Base-by-base conservation (phyloP, 2,797 vertebrate species). In the Craterocephalus amniculus region DNA sequence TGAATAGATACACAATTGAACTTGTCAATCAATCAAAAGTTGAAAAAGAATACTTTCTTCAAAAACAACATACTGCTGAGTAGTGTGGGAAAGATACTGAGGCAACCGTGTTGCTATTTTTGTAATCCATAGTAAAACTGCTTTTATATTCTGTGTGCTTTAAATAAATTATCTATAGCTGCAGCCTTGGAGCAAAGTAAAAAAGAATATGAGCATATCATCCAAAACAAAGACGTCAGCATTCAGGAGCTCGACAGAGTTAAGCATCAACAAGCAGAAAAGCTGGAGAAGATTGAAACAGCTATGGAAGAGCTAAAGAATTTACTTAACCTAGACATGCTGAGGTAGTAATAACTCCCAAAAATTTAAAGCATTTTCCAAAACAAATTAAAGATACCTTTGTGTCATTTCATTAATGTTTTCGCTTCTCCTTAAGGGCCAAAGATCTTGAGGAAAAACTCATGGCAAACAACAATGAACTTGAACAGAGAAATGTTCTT, bases 191-290 rank as follows among this genome's bases (percentile, higher is more conserved):
- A 94, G 74, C 72, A 87, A 85, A 89, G 78, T 73, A 78, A 91
- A 86, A 86, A 90, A 78, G 89, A 93, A 64, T 86, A 94, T 88
- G 72, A 74, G 79, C 87, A 95, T 58, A 84, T 92, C 32, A 93
- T 94, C 63, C 81, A 79, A 87, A 93, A 93, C 85, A 97, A 94
- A 88, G 93, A 95, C 74, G 70, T 78, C 34, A 91, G 88, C 61
- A 55, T 94, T 70, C 91, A 95, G 79, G 95, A 96, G 83, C 85
- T 96, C 83, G 87, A 81, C 78, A 92, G 85, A 89, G 58, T 87
- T 49, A 94, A 93, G 89, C 72, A 70, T 70, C 83, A 93, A 79
- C 90, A 95, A 83, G 81, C 79, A 77, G 88, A 93, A 56, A 61
- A 89, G 67, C 74, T 94, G 88, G 86, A 91, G 76, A 91, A 93